Evolutionary conservation across 2,888 invertebrate species (phyloP), one percentile per base, ranked within the genome.

Genomic region (Schrankia costaestrigalis): DNA sequence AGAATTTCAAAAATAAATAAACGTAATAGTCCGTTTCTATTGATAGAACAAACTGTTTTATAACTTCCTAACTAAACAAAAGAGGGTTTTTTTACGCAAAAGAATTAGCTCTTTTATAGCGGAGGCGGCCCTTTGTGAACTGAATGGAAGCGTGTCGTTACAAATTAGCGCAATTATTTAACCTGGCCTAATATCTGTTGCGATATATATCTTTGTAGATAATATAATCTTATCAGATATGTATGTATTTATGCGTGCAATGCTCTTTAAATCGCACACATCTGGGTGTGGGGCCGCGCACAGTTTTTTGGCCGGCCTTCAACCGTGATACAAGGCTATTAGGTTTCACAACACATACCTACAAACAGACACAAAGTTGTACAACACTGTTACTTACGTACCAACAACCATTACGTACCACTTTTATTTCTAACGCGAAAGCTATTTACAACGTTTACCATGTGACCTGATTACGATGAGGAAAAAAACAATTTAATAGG

Each of bases 1-100:
- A 78, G 80, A 78, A 78, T 67, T 77, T 67, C 64, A 59, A 78
- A 79, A 79, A 78, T 78, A 80, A 80, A 81, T 75, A 81, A 79
- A 76, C 66, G 51, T 39, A 42, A 51, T 37, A 32, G 52, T 47
- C 56, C 53, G 63, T 64, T 60, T 64, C 61, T 74, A 79, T 82
- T 73, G 76, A 73, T 75, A 71, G 76, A 72, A 74, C 76, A 74
- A 74, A 79, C 68, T 60, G 70, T 74, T 84, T 83, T 74, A 85
- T 70, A 72, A 79, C 85, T 84, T 85, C 85, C 81, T 75, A 54
- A 68, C 67, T 59, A 61, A 67, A 78, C 68, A 73, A 67, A 64
- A 56, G 57, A 56, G 58, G 35, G 52, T 46, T 52, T 13, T 58
- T 59, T 59, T 49, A 35, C 33, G 28, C 23, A 9, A 47, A 40